phyloP scores from a whole-genome alignment of 1,140 invertebrate genomes.

The Cepaea nemoralis region DNA sequence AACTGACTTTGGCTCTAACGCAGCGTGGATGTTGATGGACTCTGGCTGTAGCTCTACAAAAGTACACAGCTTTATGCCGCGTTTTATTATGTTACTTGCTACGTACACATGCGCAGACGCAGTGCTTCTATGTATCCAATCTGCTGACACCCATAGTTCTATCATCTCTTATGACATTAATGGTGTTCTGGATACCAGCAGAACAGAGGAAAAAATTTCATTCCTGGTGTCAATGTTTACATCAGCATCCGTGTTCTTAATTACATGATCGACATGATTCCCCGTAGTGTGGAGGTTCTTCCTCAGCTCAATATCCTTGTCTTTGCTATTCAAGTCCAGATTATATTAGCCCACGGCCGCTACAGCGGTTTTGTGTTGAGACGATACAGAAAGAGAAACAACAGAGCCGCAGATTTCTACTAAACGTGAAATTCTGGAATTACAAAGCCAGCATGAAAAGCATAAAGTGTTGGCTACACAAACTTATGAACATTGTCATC shows the following conservation, averaged over 20 bases:
- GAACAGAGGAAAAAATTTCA: constrained; percentile 76
- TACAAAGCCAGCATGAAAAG: background rate
- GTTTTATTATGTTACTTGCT: constrained; percentile 77
- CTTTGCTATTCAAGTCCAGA: background rate
- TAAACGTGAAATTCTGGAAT: background rate
- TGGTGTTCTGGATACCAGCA: constrained; percentile 75
- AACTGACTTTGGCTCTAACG: background rate
- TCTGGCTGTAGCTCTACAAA: background rate
- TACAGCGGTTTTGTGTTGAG: constrained; percentile 1
- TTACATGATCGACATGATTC: constrained; percentile 92
- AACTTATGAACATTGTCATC: background rate
- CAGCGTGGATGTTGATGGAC: background rate
- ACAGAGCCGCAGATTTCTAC: background rate
- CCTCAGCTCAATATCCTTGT: constrained; percentile 51
- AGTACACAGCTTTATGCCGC: constrained; percentile 74
- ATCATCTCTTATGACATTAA: constrained; percentile 73
- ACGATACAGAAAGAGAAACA: background rate
- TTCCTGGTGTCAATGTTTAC: constrained; percentile 81
- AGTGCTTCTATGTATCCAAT: constrained; percentile 85
- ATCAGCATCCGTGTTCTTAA: constrained; percentile 72
- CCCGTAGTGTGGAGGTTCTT: constrained; percentile 86
- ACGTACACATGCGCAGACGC: constrained; percentile 85
- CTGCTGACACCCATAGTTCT: constrained; percentile 75
- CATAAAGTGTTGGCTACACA: background rate
- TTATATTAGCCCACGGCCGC: background rate